These are phyloP conservation scores for Nomada ferruginata DNA, from an alignment of 2,888 invertebrate genomes.

Conservation along the genomic window DNA sequence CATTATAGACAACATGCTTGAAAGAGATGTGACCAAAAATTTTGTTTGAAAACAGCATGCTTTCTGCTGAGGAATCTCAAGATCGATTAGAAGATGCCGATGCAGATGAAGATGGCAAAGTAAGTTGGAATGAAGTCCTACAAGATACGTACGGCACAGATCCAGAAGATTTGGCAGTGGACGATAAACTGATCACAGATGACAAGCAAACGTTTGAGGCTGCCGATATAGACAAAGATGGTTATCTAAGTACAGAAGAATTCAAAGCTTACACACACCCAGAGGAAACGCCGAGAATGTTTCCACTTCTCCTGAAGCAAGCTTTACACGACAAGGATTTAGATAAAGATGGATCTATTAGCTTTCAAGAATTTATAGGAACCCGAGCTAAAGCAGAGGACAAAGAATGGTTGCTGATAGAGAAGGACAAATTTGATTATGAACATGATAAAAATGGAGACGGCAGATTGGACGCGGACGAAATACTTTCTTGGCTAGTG, in stretches of 20 bases:
- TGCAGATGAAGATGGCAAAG: constrained; percentile 90
- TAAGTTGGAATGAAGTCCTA: constrained; percentile 96
- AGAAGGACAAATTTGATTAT: constrained; percentile 93
- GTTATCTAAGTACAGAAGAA: constrained; percentile 90
- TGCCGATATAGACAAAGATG: constrained; percentile 94
- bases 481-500: constrained; percentile 95
- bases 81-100: constrained; percentile 95
- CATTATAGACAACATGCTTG: background rate
- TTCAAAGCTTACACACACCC: constrained; percentile 96
- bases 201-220: constrained; percentile 94
- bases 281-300: constrained; percentile 96
- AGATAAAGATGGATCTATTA: constrained; percentile 93
- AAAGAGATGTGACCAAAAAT: background rate
- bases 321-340: constrained; percentile 94
- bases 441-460: constrained; percentile 94
- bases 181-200: constrained; percentile 88
- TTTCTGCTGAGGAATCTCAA: constrained; percentile 94
- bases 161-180: constrained; percentile 85
- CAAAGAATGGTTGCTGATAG: constrained; percentile 89
- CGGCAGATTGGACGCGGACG: constrained; percentile 90
- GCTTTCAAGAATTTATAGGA: constrained; percentile 93
- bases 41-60: constrained; percentile 86
- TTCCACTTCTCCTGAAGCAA: constrained; percentile 91
- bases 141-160: constrained; percentile 94
- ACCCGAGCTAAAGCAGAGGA: constrained; percentile 88